Evolutionary conservation across 2,888 invertebrate species (phyloP), one percentile per base, ranked within the genome.

Genomic region (Aporophyla nigra): DNA sequence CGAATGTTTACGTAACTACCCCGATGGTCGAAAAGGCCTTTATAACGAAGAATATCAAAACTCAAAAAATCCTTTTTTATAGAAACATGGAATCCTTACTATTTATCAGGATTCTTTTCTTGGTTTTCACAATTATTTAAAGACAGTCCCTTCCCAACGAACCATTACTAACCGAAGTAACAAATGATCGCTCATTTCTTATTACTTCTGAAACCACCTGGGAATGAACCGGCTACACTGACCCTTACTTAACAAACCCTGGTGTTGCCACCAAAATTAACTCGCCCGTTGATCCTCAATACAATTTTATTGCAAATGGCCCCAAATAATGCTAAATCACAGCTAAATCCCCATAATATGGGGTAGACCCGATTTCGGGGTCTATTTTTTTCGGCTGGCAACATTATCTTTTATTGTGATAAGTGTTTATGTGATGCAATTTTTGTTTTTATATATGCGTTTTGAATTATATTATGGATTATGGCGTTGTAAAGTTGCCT

Each of bases 251-350:
- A 86, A 53, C 83, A 77, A 83, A 85, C 87, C 91, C 88, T 88
- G 76, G 87, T 87, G 88, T 87, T 90, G 89, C 93, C 90, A 91
- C 85, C 91, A 85, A 93, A 94, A 95, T 95, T 94, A 95, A 93
- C 94, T 91, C 83, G 87, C 87, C 83, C 85, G 84, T 89, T 92
- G 91, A 94, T 93, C 94, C 94, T 90, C 93, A 92, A 92, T 93
- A 93, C 93, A 91, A 91, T 94, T 94, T 95, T 95, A 95, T 95
- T 94, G 95, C 95, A 92, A 94, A 94, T 92, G 92, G 93, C 89
- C 79, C 85, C 90, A 89, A 92, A 93, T 95, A 95, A 94, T 94
- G 93, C 91, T 94, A 95, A 94, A 95, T 95, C 95, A 94, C 92
- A 85, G 76, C 88, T 90, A 94, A 95, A 94, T 93, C 94, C 94